Conservation (phyloP, 2,113 vertebrate genomes). For the Muntiacus reevesi region DNA sequence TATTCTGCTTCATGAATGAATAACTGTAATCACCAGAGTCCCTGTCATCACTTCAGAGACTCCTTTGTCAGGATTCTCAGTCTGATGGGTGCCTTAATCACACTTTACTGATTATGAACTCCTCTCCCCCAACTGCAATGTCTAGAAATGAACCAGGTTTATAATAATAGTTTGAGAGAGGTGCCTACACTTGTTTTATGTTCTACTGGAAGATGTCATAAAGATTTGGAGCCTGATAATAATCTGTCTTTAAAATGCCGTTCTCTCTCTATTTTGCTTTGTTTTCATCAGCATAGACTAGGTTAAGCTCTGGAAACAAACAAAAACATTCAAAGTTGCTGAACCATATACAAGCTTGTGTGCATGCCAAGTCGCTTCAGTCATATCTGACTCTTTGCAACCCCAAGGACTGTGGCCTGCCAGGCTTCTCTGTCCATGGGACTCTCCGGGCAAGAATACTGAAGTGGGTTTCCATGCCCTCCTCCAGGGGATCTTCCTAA, state of each 20-base stretch:
- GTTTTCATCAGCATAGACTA: not conserved
- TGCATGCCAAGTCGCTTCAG: not conserved
- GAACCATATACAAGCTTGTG: not conserved
- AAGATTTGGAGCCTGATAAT: not conserved
- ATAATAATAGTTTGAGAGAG: not conserved
- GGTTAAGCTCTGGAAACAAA: not conserved
- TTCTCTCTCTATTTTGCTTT: not conserved
- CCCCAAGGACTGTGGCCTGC: not conserved
- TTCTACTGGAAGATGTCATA: not conserved
- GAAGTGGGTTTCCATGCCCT: not conserved
- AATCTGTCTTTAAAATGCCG: not conserved
- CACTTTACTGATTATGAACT: not conserved
- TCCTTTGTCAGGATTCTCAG: not conserved
- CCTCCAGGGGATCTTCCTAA: not conserved
- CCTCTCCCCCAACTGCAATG: rapidly evolving
- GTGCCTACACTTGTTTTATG: not conserved
- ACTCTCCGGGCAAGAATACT: not conserved
- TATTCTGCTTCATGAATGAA: not conserved
- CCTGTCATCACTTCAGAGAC: not conserved
- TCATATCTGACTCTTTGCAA: not conserved
- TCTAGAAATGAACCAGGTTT: not conserved
- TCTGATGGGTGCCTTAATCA: not conserved
- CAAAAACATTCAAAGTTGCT: not conserved
- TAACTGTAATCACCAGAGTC: not conserved
- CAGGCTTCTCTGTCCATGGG: not conserved